Evolutionary conservation across 2,888 invertebrate species (phyloP).

Genomic region (Phortica okadai): DNA sequence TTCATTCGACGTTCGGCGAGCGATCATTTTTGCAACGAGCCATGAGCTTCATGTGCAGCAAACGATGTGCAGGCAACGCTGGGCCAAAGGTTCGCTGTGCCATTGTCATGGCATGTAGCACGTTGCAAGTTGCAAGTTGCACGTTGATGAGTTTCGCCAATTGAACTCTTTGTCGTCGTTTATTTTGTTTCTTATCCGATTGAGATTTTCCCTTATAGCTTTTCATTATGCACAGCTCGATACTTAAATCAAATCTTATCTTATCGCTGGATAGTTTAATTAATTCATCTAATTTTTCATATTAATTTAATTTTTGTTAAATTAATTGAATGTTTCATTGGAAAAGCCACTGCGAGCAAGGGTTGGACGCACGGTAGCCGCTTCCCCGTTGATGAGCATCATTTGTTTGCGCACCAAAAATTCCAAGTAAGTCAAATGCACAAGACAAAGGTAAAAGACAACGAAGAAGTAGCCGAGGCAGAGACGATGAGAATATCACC

Average conservation of each 20-base stretch:
- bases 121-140: conserved; percentile 58
- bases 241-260: conserved; percentile 52
- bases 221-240: neutral
- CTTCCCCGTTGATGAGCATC: conserved; percentile 63
- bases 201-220: neutral
- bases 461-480: conserved; percentile 8
- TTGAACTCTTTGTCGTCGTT: neutral
- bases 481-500: conserved; percentile 52
- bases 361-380: conserved; percentile 58
- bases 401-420: conserved; percentile 71
- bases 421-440: conserved; percentile 64
- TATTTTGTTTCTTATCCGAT: neutral
- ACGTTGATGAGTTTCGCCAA: conserved; percentile 35
- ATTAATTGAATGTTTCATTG: conserved; percentile 55
- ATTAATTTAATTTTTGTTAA: conserved; percentile 62
- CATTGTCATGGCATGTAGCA: conserved; percentile 49
- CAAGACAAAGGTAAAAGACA: conserved; percentile 18
- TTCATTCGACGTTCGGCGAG: neutral
- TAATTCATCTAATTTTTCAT: conserved; percentile 67
- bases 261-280: neutral
- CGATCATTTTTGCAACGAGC: conserved; percentile 11
- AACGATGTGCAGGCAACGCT: conserved; percentile 39
- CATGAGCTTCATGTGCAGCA: neutral
- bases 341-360: conserved; percentile 45
- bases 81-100: conserved; percentile 61